Percentiles rank a stretch among this genome's conserved stretches.
phyloP scores from a whole-genome alignment of 2,797 vertebrate genomes.

The Zenarchopterus dispar region DNA sequence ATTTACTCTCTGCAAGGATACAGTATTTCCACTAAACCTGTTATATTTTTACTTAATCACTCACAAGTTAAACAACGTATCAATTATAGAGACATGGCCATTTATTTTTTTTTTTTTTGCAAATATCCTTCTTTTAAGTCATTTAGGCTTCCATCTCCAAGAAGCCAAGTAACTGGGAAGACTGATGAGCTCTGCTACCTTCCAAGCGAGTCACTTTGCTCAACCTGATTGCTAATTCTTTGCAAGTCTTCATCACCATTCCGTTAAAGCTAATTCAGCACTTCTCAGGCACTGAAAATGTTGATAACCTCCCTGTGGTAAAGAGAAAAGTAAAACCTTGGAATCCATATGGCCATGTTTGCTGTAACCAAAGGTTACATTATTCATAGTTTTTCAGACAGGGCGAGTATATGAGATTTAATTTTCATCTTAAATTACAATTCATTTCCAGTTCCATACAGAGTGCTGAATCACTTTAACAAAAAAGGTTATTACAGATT shows the following conservation, averaged over 20 bases:
- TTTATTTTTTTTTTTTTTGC: constrained; percentile 24
- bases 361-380: constrained; percentile 1
- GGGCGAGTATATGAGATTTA: no score
- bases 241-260: constrained; percentile 53
- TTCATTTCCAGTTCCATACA: no score
- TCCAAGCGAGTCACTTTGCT: constrained; percentile 55
- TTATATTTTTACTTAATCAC: constrained; percentile 27
- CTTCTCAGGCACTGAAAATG: constrained; percentile 48
- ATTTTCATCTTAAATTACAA: no score
- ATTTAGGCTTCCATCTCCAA: constrained; percentile 27
- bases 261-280: constrained; percentile 53
- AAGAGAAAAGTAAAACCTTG: constrained; percentile 23
- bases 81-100: constrained; percentile 23
- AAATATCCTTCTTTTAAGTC: constrained; percentile 47
- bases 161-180: constrained; percentile 54
- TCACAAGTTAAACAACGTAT: constrained; percentile 7
- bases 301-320: constrained; percentile 50
- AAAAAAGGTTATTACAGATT: no score
- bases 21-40: constrained; percentile 12
- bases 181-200: constrained; percentile 55
- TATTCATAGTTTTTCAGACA: constrained; percentile 6
- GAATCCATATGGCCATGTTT: constrained; percentile 17
- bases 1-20: background rate
- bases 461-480: no score
- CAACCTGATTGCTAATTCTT: constrained; percentile 57